Evolutionary conservation across 2,797 vertebrate species (phyloP), one percentile per base, ranked within the genome.

Genomic region (Enteromius thamalakanensis): DNA sequence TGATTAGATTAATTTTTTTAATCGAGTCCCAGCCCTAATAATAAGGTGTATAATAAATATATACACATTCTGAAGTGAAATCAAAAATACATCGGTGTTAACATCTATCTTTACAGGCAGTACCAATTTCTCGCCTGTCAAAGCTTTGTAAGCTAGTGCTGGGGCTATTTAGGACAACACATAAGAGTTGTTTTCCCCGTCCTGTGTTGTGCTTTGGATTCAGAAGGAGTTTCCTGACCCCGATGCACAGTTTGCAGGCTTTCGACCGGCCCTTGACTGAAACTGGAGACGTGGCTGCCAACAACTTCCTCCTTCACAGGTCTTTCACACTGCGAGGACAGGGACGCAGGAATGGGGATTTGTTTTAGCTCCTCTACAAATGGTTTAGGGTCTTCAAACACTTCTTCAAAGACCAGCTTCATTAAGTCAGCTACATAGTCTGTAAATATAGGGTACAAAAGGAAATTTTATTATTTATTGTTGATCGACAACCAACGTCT

Each of bases 141-240:
- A 60, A 76, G 75, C 55, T 45, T 76, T 5, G 75, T 47, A 7
- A 70, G 68, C 40, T 12, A n/a, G 40, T 45, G 68, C n/a, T 45
- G 67, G 67, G 37, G 67, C 34, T 62, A 21, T 62, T 12, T 64
- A 29, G 75, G 21, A 45, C n/a, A 10, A 0, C 17, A 12, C 1
- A 9, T 60, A 15, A 29, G 75, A 17, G 55, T 77, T 7, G 55
- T 62, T 45, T n/a, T 77, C n/a, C 75, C 75, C 55, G 5, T 45
- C 55, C 37, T 45, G 75, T 26, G 75, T 45, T 76, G 37, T 76
- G 37, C 75, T 62, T 17, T 9, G 15, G 40, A 77, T 77, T 62
- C 9, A n/a, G 34, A 15, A 45, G 15, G 75, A 77, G 75, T 12
- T 77, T 6, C 40, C 37, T 45, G 75, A 76, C 62, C 4, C 9